Evolutionary conservation across 2,113 vertebrate species (phyloP).

Genomic region (Gobiocypris rarus): DNA sequence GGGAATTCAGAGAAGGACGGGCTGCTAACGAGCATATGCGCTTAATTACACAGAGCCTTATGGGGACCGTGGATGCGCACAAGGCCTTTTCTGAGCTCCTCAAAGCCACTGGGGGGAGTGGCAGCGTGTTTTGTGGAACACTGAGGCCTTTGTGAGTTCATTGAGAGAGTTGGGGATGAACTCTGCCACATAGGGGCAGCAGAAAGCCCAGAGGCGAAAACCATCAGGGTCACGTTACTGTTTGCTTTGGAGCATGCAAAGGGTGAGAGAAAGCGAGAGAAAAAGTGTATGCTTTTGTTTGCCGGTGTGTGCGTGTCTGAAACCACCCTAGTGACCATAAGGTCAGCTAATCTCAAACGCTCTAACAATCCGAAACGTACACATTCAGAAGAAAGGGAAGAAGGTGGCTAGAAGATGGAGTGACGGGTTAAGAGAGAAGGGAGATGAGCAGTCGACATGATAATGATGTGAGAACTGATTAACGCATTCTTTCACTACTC

Average conservation of each 20-base stretch:
- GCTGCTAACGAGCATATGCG: conserved; percentile 56
- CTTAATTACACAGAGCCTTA: conserved; percentile 59
- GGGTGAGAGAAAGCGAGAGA: conserved; percentile 17
- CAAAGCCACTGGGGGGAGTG: conserved; percentile 18
- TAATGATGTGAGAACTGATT: conserved; percentile 73
- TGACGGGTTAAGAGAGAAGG: conserved; percentile 65
- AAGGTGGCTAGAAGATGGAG: conserved; percentile 53
- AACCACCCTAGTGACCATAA: conserved; percentile 42
- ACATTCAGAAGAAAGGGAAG: conserved; percentile 46
- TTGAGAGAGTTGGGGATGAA: conserved; percentile 38
- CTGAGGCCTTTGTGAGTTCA: conserved; percentile 52
- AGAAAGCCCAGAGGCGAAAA: conserved; percentile 51
- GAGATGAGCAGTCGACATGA: conserved; percentile 75
- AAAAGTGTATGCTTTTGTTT: conserved; percentile 49
- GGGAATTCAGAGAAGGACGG: conserved; percentile 52
- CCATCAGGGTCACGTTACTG: conserved; percentile 26
- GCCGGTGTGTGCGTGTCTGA: conserved; percentile 23
- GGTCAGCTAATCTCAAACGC: conserved; percentile 75
- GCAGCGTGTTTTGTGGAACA: conserved; percentile 21
- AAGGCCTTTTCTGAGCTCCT: not conserved
- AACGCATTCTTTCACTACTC: conserved; percentile 73
- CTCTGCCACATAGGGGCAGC: conserved; percentile 58
- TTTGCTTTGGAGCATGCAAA: conserved; percentile 45
- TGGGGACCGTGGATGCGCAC: conserved; percentile 44
- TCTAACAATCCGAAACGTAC: conserved; percentile 60